Conservation (phyloP, 2,113 vertebrate species). For the rat (Rattus norvegicus) region GRCr8 NC_086033.1:94875501-94876000, state of each 20-base stretch:
- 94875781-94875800: background rate
- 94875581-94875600: background rate
- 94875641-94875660: background rate
- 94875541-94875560: background rate
- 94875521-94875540: background rate
- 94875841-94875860: background rate
- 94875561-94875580: background rate
- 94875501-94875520: background rate
- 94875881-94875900: background rate
- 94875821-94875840: background rate
- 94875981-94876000: background rate
- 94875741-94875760: background rate
- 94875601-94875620: background rate
- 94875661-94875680: background rate
- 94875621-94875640: background rate
- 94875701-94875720: background rate
- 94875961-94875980: background rate
- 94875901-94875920: background rate
- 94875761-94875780: background rate
- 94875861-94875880: background rate
- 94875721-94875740: background rate
- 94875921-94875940: background rate
- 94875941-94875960: background rate
- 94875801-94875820: too few species aligned
- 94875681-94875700: background rate